Base-by-base conservation (phyloP, 2,888 invertebrate genomes). In the Brachyopa scutellaris region DNA sequence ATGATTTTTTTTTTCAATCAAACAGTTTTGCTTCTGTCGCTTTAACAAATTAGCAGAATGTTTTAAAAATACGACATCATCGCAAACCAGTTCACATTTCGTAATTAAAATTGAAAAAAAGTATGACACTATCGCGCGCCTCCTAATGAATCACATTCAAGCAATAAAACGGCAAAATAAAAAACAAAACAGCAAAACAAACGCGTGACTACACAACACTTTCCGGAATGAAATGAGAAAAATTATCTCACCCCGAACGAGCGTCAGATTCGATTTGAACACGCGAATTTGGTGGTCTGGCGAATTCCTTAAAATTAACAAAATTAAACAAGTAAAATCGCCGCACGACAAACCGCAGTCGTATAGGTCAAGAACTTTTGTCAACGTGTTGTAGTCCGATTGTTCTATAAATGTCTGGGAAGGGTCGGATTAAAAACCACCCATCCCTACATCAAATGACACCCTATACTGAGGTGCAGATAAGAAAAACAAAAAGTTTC, bases 211-310 rank as follows among this genome's bases (percentile, higher is more conserved):
- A 17, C 57, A 47, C 36, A 64, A n/a, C 59, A 66, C 42, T 82
- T 82, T 82, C 70, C 69, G 64, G 80, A 70, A 82, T 82, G 70
- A 70, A 76, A 82, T 82, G 80, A 70, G 76, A 76, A 70, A 70
- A 76, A 82, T 82, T 76, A 59, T 76, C 64, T 64, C 47, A 76
- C 38, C 15, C 29, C n/a, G 13, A 13, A 33, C 38, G 31, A n/a
- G n/a, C 51, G 42, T 51, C 13, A 21, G 40, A 40, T 49, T 40
- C 7, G 7, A 17, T 29, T 29, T 9, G 6, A 62, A 13, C 72
- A 78, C 72, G 72, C 72, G 57, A 72, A 57, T 57, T 55, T 31
- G 19, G 66, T 31, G 19, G 66, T 57, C 57, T 47, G 45, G n/a
- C 67, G 36, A 69, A 72, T 72, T 40, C 21, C 42, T 64, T 45